Base-by-base conservation (phyloP, 2,113 vertebrate genomes). In the Tragelaphus scriptus region DNA sequence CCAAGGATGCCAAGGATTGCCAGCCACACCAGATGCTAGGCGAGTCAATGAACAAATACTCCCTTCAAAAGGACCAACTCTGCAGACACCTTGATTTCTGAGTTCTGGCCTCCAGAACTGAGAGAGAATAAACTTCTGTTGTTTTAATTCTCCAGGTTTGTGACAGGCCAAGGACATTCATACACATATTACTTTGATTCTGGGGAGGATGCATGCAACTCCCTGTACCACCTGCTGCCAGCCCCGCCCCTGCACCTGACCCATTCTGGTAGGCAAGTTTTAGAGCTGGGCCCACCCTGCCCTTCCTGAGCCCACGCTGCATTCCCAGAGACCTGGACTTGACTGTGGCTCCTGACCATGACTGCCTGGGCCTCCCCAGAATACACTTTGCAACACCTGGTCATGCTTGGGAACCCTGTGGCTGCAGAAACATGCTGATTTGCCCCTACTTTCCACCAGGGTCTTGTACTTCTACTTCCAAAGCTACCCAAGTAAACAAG, bases 151-250 rank as follows among this genome's bases (percentile, higher is more conserved):
- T 28, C 21, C 6, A 16, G 19, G 75, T 47, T 53, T 79, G 14
- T 10, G 56, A 26, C 19, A 65, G 61, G n/a, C 63, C n/a, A 59
- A 81, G 79, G 40, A 77, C 53, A 79, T 10, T 4, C 77, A 65
- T 1, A 56, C 5, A 30, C 9, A 36, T n/a, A 21, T 32, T 16
- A 3, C 12, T 40, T 30, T 47, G 84, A 61, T 47, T 15, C 36
- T 5, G 14, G 32, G 55, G 19, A 5, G 19, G 68, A n/a, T 1
- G 1, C n/a, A 13, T 2, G 2, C 30, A 30, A 11, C 58, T 47
- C 30, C 79, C n/a, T 55, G 25, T 0, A 8, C 8, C 4, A 10
- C 5, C 63, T 12, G 36, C 56, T 71, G 12, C 32, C 26, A 15
- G 25, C 13, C 36, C 3, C 0, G 15, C 26, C 21, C 47, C 6